Conservation (phyloP, 2,113 vertebrate genomes). For the Thymallus thymallus region DNA sequence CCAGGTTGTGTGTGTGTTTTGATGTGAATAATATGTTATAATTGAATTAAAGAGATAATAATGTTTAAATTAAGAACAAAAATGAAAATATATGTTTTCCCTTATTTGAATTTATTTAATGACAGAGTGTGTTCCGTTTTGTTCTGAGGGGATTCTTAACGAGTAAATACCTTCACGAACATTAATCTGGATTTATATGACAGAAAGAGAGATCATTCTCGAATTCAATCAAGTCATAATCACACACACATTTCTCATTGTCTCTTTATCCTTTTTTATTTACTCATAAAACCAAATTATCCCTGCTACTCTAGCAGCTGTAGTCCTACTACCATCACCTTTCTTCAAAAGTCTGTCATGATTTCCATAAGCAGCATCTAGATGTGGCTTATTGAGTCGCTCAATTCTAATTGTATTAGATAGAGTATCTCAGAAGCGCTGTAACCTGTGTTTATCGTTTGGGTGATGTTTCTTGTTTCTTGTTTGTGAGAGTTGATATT, state of each 20-base stretch:
- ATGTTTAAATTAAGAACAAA: conserved; percentile 54
- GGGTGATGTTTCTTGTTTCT: conserved; percentile 56
- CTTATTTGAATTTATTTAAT: conserved; percentile 59
- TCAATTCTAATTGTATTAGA: conserved; percentile 40
- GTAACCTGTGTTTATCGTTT: conserved; percentile 42
- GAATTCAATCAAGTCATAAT: conserved; percentile 67
- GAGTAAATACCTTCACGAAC: conserved; percentile 59
- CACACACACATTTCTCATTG: conserved; percentile 49
- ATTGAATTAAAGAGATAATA: conserved; percentile 78
- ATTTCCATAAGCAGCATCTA: conserved; percentile 24
- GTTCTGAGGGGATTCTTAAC: conserved; percentile 45
- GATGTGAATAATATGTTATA: conserved; percentile 67
- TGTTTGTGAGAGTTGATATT: conserved; percentile 70
- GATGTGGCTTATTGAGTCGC: conserved; percentile 17
- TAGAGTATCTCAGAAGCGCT: conserved; percentile 20
- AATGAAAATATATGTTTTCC: conserved; percentile 42
- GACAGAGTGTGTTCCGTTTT: conserved; percentile 62
- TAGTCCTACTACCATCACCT: background rate
- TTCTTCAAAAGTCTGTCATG: conserved; percentile 13
- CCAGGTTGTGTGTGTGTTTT: conserved; percentile 36
- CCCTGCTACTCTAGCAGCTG: background rate
- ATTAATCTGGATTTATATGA: conserved; percentile 67
- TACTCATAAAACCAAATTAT: conserved; percentile 40
- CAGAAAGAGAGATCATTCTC: conserved; percentile 62
- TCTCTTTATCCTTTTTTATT: conserved; percentile 62